Conservation (phyloP, 2,113 vertebrate species). For the Abramis brama region DNA sequence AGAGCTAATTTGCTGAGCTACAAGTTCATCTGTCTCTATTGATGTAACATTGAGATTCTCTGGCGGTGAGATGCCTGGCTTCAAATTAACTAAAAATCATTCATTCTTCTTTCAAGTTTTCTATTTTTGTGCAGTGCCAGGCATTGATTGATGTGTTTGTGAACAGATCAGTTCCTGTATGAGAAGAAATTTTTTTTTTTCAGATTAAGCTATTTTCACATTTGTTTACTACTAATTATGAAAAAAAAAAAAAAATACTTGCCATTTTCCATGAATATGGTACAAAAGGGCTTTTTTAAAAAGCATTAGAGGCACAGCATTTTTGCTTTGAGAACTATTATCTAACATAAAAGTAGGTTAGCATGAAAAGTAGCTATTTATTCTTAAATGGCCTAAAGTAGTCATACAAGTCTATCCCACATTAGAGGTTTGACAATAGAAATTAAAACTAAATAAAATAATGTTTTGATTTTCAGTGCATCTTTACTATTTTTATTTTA, state of each 20-base stretch:
- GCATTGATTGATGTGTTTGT: constrained; percentile 6
- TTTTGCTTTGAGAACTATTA: neutral
- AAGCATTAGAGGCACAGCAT: neutral
- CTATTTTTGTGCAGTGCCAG: constrained; percentile 10
- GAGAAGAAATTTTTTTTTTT: neutral
- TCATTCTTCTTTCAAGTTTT: constrained; percentile 9
- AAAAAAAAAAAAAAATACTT: neutral
- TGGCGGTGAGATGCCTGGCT: constrained; percentile 27
- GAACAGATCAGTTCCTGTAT: neutral
- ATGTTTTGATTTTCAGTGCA: no score
- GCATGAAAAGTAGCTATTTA: neutral
- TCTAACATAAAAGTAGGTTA: neutral
- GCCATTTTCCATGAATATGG: neutral
- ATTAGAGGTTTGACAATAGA: neutral
- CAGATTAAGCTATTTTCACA: neutral
- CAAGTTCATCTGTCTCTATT: constrained; percentile 59
- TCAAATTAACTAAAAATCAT: constrained; percentile 50
- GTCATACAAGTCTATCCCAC: no score
- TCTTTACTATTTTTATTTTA: no score
- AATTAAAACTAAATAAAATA: neutral
- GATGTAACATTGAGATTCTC: constrained; percentile 47
- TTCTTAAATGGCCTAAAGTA: no score
- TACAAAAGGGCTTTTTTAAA: neutral
- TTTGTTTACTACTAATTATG: neutral
- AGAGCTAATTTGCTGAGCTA: constrained; percentile 58